phyloP scores from a whole-genome alignment of 2,888 invertebrate genomes.

The Imbricaverruca yamaguchii region DNA sequence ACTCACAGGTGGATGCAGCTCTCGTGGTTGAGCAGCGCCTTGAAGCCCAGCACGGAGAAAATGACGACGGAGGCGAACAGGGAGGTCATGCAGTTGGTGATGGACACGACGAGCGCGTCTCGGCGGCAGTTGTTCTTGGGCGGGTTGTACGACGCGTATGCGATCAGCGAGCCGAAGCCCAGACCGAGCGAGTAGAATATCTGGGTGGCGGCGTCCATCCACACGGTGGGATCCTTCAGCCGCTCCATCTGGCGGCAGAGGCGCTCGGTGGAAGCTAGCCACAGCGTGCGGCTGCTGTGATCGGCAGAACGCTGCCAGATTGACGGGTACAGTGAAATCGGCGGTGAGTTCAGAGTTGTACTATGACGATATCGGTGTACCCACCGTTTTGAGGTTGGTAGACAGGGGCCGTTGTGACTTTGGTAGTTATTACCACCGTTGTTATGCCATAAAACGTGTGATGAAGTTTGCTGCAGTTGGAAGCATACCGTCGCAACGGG shows the following conservation, averaged over 20 bases:
- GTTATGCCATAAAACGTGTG: no score
- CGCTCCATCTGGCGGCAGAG: constrained; percentile 63
- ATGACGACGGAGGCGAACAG: constrained; percentile 96
- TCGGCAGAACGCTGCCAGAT: no score
- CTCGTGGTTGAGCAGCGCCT: constrained; percentile 83
- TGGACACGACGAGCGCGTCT: constrained; percentile 83
- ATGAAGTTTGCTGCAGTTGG: no score
- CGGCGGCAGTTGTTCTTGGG: constrained; percentile 93
- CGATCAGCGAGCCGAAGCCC: constrained; percentile 91
- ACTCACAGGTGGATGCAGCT: constrained; percentile 67
- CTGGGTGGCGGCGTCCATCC: constrained; percentile 95
- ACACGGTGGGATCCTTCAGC: constrained; percentile 84
- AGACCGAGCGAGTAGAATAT: constrained; percentile 94
- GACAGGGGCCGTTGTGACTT: no score
- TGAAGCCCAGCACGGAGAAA: constrained; percentile 90
- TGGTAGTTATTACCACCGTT: no score
- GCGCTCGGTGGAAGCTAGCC: constrained; percentile 1
- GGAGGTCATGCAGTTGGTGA: constrained; percentile 89
- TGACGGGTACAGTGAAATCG: no score
- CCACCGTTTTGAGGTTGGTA: no score
- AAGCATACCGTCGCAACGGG: no score
- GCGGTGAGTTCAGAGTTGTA: no score
- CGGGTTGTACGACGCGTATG: constrained; percentile 93
- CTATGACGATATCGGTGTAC: no score
- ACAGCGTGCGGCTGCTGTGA: no score